Evolutionary conservation across 35 echinoderm and acorn worm genomes (phyloP).

Genomic region (Apostichopus californicus): DNA sequence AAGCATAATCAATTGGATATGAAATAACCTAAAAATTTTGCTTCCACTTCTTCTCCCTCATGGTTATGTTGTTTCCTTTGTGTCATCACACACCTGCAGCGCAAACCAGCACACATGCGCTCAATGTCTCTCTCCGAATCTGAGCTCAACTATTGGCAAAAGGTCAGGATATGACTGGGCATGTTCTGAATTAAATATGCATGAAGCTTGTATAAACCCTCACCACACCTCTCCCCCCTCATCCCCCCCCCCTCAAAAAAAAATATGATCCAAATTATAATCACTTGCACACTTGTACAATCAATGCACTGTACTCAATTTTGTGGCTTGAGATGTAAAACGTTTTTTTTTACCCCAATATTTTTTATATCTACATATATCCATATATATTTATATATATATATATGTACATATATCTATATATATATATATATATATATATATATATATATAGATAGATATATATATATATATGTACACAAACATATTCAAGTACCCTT

Average conservation of each 20-base stretch:
- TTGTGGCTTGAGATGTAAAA: not conserved
- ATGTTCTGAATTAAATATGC: slow-evolving; percentile 16
- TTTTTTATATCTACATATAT: not conserved
- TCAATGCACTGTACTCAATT: not conserved
- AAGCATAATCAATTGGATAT: not conserved
- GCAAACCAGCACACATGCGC: slow-evolving; percentile 77
- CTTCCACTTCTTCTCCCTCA: slow-evolving; percentile 48
- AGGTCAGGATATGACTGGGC: slow-evolving; percentile 49
- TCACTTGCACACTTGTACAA: not conserved
- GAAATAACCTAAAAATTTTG: slow-evolving; percentile 15
- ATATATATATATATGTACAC: not conserved
- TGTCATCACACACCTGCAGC: slow-evolving; percentile 46
- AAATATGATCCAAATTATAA: not conserved
- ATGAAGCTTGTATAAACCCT: not conserved
- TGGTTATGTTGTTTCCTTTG: slow-evolving; percentile 20
- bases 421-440: too few species aligned
- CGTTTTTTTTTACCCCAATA: not conserved
- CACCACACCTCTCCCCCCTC: not conserved
- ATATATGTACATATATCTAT: too few species aligned
- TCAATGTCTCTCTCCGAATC: slow-evolving; percentile 97
- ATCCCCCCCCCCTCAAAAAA: not conserved
- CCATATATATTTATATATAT: too few species aligned
- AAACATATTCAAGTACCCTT: not conserved
- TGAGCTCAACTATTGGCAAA: slow-evolving; percentile 96
- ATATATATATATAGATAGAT: not conserved